Base-by-base conservation (phyloP, 2,797 vertebrate genomes). In the Cuculus canorus region DNA sequence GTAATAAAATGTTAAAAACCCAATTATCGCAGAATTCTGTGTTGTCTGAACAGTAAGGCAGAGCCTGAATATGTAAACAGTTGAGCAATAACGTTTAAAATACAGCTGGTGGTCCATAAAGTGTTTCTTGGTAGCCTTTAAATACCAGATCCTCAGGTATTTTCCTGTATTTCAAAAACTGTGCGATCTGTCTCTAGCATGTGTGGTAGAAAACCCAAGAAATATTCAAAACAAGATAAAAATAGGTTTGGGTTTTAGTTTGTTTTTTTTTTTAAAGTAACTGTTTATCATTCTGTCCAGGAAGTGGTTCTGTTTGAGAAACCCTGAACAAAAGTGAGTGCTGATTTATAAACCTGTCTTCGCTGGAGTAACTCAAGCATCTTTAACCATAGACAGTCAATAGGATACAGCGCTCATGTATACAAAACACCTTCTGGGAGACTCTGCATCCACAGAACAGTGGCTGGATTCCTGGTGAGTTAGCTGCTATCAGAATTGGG, bases 281-380 rank as follows among this genome's bases (percentile, higher is more conserved):
- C 30, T 87, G 77, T 68, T 90, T 35, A 53, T 69, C 54, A 33
- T 22, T 23, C 18, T 53, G 64, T 86, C 59, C 88, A 79, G 80
- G 81, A 95, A 86, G 43, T 73, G 66, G 43, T 70, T 76, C 56
- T 80, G 65, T 73, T 72, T 48, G 65, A 84, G 64, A 91, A 95
- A 86, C 72, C 80, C 73, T 50, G 56, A 88, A 88, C 60, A 86
- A 19, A 81, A 86, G 19, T 19, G 57, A 86, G 33, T 19, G 80
- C 24, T 79, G 59, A 68, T 66, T 60, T 91, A 60, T 32, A 70
- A 88, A 85, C 37, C 27, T 35, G 39, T 37, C 37, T 65, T 72
- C 32, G 19, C 33, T 52, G 70, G 63, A 84, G 32, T 33, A 66
- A 57, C 35, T 93, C 66, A 53, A 86, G 63, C 63, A 88, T 16